Evolutionary conservation across 2,888 invertebrate genomes (phyloP).

Genomic region (Nudaria mundana): DNA sequence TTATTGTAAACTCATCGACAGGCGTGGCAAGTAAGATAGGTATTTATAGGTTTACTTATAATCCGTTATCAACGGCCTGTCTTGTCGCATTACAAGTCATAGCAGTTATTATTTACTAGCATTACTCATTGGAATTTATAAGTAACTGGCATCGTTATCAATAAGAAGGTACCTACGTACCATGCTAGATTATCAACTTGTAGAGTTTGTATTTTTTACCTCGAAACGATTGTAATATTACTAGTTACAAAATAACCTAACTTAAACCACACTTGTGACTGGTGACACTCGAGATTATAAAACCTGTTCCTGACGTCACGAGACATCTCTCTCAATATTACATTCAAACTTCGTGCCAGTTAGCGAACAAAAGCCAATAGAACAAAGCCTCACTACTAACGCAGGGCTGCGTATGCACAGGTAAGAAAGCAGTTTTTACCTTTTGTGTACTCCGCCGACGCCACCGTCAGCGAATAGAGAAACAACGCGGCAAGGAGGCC

Average conservation of each 20-base stretch:
- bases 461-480: constrained; percentile 62
- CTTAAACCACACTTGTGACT: not conserved
- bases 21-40: constrained; percentile 29
- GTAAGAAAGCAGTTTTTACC: constrained; percentile 69
- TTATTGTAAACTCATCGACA: constrained; percentile 9
- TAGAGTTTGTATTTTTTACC: too few species aligned
- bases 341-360: constrained; percentile 37
- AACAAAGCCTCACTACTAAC: constrained; percentile 58
- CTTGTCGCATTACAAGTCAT: constrained; percentile 26
- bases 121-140: constrained; percentile 32
- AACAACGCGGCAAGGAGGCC: constrained; percentile 60
- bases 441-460: constrained; percentile 74
- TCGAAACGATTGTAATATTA: not conserved
- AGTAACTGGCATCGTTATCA: constrained; percentile 28
- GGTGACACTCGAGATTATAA: not conserved
- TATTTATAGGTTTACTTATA: too few species aligned
- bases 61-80: constrained; percentile 28
- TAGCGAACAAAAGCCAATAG: constrained; percentile 60
- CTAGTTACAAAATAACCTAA: not conserved
- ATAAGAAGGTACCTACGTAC: not conserved
- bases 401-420: constrained; percentile 56
- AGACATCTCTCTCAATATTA: constrained; percentile 16
- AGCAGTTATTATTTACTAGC: constrained; percentile 7
- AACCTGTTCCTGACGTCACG: constrained; percentile 26
- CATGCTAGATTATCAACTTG: not conserved